Percentiles rank a stretch among this genome's conserved stretches.
Conservation (phyloP, 2,113 vertebrate species). For the Larimichthys polyactis region DNA sequence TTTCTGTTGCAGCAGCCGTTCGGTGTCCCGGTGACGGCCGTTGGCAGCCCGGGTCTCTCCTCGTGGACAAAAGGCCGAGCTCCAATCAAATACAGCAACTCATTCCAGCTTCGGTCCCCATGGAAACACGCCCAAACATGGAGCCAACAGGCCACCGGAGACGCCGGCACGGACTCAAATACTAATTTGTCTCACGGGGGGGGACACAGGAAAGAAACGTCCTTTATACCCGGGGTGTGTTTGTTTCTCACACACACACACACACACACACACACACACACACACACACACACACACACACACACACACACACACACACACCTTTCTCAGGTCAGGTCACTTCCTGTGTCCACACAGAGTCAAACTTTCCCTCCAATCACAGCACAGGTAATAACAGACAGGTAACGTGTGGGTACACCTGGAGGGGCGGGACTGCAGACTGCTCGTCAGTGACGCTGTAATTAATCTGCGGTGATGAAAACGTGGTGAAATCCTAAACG, state of each 20-base stretch:
- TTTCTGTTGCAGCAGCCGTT: too few relatives aligned
- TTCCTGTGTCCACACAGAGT: neutral
- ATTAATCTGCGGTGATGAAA: conserved; percentile 1
- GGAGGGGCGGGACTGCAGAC: neutral
- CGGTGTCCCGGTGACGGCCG: too few relatives aligned
- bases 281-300: neutral
- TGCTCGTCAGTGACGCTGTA: neutral
- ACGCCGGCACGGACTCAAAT: conserved; percentile 39
- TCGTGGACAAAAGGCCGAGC: conserved; percentile 49
- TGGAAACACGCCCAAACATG: conserved; percentile 58
- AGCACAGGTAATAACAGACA: neutral
- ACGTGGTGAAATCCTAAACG: neutral
- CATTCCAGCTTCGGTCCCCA: conserved; percentile 66
- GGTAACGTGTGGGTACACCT: conserved; percentile 3
- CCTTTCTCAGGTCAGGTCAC: neutral
- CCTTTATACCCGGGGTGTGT: conserved; percentile 24
- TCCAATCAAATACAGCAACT: conserved; percentile 28
- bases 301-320: neutral
- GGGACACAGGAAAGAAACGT: conserved; percentile 22
- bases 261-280: too few relatives aligned
- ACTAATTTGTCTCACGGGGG: conserved; percentile 62
- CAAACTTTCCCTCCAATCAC: conserved; percentile 2
- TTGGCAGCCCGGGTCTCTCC: too few relatives aligned
- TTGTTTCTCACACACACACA: conserved; percentile 15
- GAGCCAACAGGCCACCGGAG: conserved; percentile 27